A percentile compares a stretch with the other conserved stretches of the same genome.
Conservation (phyloP, 2,113 vertebrate genomes). For the Mellivora capensis region DNA sequence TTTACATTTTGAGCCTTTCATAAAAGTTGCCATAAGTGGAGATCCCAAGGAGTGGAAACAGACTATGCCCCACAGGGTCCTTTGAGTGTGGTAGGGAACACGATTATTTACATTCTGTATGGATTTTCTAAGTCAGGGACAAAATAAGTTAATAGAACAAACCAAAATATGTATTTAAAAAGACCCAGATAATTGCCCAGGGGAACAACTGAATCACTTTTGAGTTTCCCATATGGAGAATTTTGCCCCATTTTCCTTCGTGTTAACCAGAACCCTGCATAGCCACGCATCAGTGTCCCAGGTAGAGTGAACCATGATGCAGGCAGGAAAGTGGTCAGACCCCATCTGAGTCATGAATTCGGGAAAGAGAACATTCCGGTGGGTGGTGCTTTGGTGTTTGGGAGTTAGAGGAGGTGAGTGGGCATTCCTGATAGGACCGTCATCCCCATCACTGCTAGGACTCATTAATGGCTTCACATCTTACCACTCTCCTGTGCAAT, state of each 20-base stretch:
- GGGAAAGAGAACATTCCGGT: neutral
- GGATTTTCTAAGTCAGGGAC: neutral
- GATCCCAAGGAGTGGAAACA: neutral
- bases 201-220: neutral
- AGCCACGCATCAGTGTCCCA: too few species aligned
- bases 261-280: too few species aligned
- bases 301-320: rapidly evolving
- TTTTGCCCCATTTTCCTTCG: neutral
- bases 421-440: rapidly evolving
- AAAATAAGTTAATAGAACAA: neutral
- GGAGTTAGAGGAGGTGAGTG: neutral
- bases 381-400: rapidly evolving
- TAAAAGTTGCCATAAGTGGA: neutral
- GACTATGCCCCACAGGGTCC: conserved; percentile 58
- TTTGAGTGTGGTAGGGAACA: neutral
- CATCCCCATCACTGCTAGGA: too few species aligned
- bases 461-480: too few species aligned
- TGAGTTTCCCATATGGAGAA: neutral
- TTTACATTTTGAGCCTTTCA: neutral
- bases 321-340: neutral
- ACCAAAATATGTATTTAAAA: neutral
- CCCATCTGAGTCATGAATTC: too few species aligned
- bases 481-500: too few species aligned
- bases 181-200: neutral
- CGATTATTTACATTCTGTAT: too few species aligned